phyloP scores from a whole-genome alignment of 2,797 vertebrate genomes.

The Rhinella marina region DNA sequence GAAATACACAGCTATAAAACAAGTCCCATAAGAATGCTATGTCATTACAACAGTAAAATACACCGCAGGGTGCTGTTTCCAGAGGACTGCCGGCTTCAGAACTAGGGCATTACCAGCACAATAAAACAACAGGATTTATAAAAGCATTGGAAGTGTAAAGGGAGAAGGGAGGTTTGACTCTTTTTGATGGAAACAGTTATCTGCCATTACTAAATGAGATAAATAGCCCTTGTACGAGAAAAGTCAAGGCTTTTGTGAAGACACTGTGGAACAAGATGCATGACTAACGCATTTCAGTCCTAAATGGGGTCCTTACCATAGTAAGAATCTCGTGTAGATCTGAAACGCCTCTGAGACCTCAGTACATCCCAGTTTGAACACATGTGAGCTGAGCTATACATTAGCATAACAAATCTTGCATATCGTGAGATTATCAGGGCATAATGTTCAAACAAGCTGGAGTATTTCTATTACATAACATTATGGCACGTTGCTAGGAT shows the following conservation, averaged over 20 bases:
- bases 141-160: not conserved
- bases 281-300: no score
- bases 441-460: not conserved
- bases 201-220: not conserved
- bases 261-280: no score
- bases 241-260: no score
- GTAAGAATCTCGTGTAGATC: no score
- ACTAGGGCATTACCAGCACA: not conserved
- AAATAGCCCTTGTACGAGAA: not conserved
- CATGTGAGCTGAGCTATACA: no score
- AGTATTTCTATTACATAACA: not conserved
- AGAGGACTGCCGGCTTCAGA: not conserved
- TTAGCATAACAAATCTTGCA: no score
- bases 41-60: slow-evolving; percentile 13
- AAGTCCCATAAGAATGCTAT: slow-evolving; percentile 1
- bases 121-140: slow-evolving; percentile 16
- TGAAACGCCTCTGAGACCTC: no score
- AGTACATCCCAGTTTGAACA: no score
- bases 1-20: slow-evolving; percentile 28
- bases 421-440: not conserved
- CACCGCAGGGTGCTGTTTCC: slow-evolving; percentile 9
- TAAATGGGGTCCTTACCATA: no score
- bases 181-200: not conserved
- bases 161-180: not conserved
- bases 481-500: not conserved